These are phyloP conservation scores for Oncopodura yosiiana DNA, from an alignment of 1,140 invertebrate genomes.

Conservation along the genomic window DNA sequence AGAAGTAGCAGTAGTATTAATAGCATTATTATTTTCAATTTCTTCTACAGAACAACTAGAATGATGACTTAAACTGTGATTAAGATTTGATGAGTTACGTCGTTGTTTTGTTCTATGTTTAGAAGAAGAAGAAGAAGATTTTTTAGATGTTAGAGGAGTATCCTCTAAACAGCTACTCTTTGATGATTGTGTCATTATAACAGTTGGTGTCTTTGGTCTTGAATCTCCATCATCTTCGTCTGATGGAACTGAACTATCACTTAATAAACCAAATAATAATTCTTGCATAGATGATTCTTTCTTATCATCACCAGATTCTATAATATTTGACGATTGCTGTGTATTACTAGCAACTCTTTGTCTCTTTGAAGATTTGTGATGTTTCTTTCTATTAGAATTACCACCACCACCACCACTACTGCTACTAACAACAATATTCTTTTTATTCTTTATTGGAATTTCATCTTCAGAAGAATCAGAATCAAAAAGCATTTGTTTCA, in stretches of 20 bases:
- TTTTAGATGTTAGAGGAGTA: conserved; percentile 20
- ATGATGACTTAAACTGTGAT: background rate
- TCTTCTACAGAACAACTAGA: conserved; percentile 15
- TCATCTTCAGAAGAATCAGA: conserved; percentile 37
- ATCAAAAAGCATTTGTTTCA: conserved; percentile 35
- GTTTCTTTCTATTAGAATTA: conserved; percentile 12
- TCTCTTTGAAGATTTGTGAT: conserved; percentile 15
- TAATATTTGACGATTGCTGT: conserved; percentile 16
- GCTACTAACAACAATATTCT: too few relatives aligned
- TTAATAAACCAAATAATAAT: conserved; percentile 30
- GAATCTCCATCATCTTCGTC: conserved; percentile 23
- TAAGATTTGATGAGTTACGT: conserved; percentile 1
- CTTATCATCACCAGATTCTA: conserved; percentile 11
- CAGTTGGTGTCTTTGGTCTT: conserved; percentile 10
- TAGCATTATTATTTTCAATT: background rate
- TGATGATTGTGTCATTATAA: background rate
- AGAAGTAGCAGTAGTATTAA: background rate
- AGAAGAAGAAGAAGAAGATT: background rate
- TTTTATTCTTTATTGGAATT: conserved; percentile 38
- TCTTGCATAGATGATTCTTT: conserved; percentile 26
- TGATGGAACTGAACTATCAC: conserved; percentile 22
- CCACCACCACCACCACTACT: too few relatives aligned
- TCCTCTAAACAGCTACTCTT: conserved; percentile 17
- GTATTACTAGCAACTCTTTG: conserved; percentile 35
- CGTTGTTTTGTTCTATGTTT: conserved; percentile 9